Base-by-base conservation (phyloP, 1,140 invertebrate species). In the Coptotermes formosanus region DNA sequence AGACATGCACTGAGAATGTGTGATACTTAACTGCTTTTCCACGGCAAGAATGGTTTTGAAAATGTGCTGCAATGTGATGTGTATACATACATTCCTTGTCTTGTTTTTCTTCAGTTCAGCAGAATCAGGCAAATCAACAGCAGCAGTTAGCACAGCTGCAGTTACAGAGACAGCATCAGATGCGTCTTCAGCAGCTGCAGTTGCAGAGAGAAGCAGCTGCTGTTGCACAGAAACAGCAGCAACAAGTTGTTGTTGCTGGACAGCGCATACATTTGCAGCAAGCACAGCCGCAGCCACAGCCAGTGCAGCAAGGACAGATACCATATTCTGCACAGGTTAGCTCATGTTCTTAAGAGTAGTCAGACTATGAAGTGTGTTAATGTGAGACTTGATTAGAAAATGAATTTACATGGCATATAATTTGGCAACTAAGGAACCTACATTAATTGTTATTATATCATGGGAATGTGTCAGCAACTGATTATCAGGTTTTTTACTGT, bases 121-220 rank as follows among this genome's bases (percentile, higher is more conserved):
- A 93, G 83, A 44, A 21, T 11, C 43, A 81, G n/a, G n/a, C 64
- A 30, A 75, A 75, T 16, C 64, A 75, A 12, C 64, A 75, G 64
- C 64, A 75, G 64, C 64, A 84, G 21, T 19, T 84, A 38, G 86
- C 87, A 48, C 86, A 82, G 55, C 85, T 87, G 25, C 82, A 84
- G 21, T 38, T 84, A 21, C 91, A 92, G 87, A 91, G 92, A 87
- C 92, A 93, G 88, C 91, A 91, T 88, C 91, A 92, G 88, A 90
- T 82, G 85, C 90, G 89, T 59, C 89, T 90, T 85, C 90, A 52
- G 83, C 88, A 87, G 86, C 88, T 87, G 84, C 91, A 91, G 82
- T 85, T 90, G 82, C 92, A 91, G 44, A 75, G 64, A 7, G 89
- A 90, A 38, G 59, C 87, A 85, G 48, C 69, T 89, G 81, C 64